phyloP scores from a whole-genome alignment of 2,888 invertebrate genomes.

The Drosophila paramelanica region DNA sequence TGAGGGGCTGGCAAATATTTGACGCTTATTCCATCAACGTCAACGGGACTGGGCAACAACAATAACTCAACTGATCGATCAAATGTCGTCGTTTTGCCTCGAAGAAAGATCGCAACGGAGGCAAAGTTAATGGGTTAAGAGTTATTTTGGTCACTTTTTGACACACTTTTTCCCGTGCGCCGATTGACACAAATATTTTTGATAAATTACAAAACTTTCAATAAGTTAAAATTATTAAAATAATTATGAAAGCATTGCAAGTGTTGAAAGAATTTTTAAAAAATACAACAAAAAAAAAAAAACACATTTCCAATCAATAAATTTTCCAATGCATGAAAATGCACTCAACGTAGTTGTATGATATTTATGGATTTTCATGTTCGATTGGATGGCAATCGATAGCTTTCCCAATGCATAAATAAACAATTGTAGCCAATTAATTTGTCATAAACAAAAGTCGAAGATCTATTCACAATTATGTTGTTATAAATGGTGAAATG shows the following conservation, averaged over 20 bases:
- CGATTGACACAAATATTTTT: conserved; percentile 46
- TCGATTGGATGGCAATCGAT: conserved; percentile 11
- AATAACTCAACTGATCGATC: conserved; percentile 71
- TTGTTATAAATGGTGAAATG: conserved; percentile 56
- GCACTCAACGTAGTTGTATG: not conserved
- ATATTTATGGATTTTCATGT: conserved; percentile 1
- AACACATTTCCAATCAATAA: not conserved
- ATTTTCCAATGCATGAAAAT: conserved; percentile 3
- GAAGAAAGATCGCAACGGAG: conserved; percentile 52
- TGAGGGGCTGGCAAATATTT: conserved; percentile 60
- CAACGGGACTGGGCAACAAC: conserved; percentile 35
- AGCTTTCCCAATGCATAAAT: not conserved
- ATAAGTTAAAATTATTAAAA: conserved; percentile 7
- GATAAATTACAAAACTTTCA: conserved; percentile 37
- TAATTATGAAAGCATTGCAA: conserved; percentile 20
- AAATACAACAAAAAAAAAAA: not conserved
- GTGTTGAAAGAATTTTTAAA: not conserved
- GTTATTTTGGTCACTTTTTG: conserved; percentile 69
- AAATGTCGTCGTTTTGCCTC: conserved; percentile 54
- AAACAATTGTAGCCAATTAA: conserved; percentile 12
- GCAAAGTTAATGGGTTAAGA: conserved; percentile 62
- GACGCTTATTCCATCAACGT: conserved; percentile 67
- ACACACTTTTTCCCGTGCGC: conserved; percentile 56
- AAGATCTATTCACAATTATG: conserved; percentile 64
- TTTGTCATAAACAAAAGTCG: conserved; percentile 58